Percentiles rank a stretch among this genome's conserved stretches.
Evolutionary conservation across 2,113 vertebrate genomes (phyloP).

Genomic region (Saccopteryx bilineata): DNA sequence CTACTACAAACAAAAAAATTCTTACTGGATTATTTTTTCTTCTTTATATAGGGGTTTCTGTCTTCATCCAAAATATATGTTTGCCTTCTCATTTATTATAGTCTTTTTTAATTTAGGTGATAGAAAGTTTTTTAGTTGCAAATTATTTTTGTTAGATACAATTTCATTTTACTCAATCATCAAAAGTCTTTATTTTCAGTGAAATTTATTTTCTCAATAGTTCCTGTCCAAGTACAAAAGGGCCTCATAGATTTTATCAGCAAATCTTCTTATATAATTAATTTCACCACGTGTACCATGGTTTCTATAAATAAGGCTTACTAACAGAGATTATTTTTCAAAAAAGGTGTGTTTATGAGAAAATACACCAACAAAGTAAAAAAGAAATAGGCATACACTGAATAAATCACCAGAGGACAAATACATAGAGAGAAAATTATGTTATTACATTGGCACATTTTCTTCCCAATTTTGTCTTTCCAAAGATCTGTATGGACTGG

Average conservation of each 20-base stretch:
- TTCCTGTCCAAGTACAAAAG: background rate
- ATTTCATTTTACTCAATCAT: background rate
- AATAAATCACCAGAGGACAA: background rate
- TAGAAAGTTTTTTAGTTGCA: background rate
- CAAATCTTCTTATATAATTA: background rate
- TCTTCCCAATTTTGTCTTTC: background rate
- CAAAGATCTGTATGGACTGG: background rate
- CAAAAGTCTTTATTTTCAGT: background rate
- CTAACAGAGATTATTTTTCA: background rate
- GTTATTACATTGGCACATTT: background rate
- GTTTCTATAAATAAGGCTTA: background rate
- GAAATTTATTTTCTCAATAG: background rate
- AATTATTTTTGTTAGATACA: slow-evolving; percentile 28
- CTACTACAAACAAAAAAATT: background rate
- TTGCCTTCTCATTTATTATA: background rate
- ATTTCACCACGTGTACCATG: background rate
- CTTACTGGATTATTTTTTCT: background rate
- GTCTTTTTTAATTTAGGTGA: background rate
- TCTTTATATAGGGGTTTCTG: background rate
- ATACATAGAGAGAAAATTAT: background rate
- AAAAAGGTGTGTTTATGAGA: background rate
- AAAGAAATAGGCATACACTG: background rate
- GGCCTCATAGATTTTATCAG: background rate
- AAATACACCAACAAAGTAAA: background rate
- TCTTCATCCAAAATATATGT: background rate